These are phyloP conservation scores for Linnaemya tessellans DNA, from an alignment of 2,888 invertebrate species.

Conservation along the genomic window DNA sequence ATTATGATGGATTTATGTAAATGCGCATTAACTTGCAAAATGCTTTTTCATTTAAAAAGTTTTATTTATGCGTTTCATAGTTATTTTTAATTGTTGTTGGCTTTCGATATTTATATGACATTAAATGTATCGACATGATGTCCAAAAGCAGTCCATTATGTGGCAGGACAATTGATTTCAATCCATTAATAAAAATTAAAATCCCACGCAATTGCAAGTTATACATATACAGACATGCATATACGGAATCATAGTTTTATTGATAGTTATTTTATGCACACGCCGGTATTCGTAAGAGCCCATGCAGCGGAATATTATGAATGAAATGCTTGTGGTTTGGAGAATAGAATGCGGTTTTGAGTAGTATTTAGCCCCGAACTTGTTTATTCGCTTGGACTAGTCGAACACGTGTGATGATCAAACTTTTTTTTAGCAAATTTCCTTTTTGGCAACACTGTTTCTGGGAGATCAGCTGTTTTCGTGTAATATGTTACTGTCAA, in stretches of 20 bases:
- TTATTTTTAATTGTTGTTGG: neutral
- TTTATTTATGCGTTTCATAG: neutral
- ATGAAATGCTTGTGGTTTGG: neutral
- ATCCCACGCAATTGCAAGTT: constrained; percentile 38
- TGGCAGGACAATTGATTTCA: constrained; percentile 28
- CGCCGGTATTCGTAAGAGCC: neutral
- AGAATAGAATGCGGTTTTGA: neutral
- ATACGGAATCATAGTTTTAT: neutral
- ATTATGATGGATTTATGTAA: constrained; percentile 43
- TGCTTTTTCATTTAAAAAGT: constrained; percentile 13
- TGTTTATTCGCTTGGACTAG: no score
- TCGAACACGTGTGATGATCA: no score
- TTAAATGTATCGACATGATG: constrained; percentile 23
- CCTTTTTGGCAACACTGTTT: no score
- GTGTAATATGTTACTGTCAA: no score
- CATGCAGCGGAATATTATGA: neutral
- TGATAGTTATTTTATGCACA: neutral
- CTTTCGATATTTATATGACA: constrained; percentile 13
- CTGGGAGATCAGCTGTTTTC: no score
- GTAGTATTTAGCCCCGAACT: no score
- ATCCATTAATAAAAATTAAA: constrained; percentile 20
- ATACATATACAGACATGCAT: no score
- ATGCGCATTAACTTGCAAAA: constrained; percentile 41
- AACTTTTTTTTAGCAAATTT: no score
- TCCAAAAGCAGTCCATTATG: constrained; percentile 9